Base-by-base conservation (phyloP, 2,113 vertebrate genomes). In the Corvus moneduloides region DNA sequence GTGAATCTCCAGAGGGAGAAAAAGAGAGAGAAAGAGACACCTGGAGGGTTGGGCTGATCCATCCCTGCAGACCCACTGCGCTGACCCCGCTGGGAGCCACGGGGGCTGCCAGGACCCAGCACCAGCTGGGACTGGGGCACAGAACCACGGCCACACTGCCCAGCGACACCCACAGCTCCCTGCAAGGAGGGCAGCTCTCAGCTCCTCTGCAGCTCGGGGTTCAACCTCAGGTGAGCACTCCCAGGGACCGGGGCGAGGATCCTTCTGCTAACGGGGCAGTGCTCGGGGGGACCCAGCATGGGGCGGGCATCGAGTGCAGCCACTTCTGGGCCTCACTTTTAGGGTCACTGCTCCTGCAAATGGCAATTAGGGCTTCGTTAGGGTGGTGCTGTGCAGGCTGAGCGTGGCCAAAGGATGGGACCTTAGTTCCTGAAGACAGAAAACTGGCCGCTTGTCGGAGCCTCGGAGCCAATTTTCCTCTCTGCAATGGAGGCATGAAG, bases 361-460 rank as follows among this genome's bases (percentile, higher is more conserved):
- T 1, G 55, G 77, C 62, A 52, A 48, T 64, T 1, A 43, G 63
- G 0, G 79, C 64, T 30, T 81, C 5, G 0, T 46, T 49, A 73
- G 46, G 8, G 9, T 3, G 13, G 32, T 5, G 21, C 78, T 46
- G 49, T 32, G 83, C 39, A 23, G 69, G 92, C 18, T 18, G 84
- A 63, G 75, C 0, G 75, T 8, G 91, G 94, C 89, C 84, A 23
- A n/a, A 55, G 92, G 88, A 94, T 90, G 84, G 92, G 94, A 94
- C 91, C 93, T 97, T 96, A 94, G 86, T 97, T 93, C 86, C 93
- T 72, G 93, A 86, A 96, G 88, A 67, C 33, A 14, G 93, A 95
- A 94, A 95, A 87, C 51, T 71, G 96, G 91, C 84, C 8, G 55
- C 90, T 52, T 21, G 49, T 49, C 3, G 48, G 75, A 90, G 64